Evolutionary conservation across 2,888 invertebrate genomes (phyloP), one percentile per base, ranked within the genome.

Genomic region (Thelaira solivaga): DNA sequence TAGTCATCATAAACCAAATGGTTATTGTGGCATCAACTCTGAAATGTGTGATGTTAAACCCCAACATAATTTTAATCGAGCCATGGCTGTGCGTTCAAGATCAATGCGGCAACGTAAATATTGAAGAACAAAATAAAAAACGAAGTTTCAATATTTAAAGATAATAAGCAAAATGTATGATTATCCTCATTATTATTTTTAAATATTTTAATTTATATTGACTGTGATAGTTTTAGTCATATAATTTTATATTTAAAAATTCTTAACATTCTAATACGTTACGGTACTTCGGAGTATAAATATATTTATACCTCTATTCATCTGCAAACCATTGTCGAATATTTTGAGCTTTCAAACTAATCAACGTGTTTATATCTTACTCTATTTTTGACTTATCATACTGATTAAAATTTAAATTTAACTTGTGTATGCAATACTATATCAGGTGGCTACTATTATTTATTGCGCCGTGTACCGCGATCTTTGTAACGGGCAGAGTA

Each of bases 41-140:
- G 77, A 80, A 6, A 20, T 55, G 5, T 91, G 90, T 73, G 92
- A 92, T 80, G 91, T 91, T 83, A 94, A 93, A 86, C 92, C 93
- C 5, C 95, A 95, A 83, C 92, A 96, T 31, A 95, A 96, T 86
- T 96, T 96, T 89, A 96, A 96, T 90, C 92, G 96, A 82, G 95
- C 96, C 11, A 94, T 96, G 94, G 95, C 96, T 13, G 96, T 96
- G 95, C 91, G 95, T 11, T 94, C 85, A 64, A 83, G 85, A 18
- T 80, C 83, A 22, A 80, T 73, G 18, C 77, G 77, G 18, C 84
- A 84, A 80, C 83, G 83, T 81, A 83, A 83, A 83, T 83, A 83
- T 78, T 83, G 80, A 80, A 69, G 8, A 22, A 22, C 36, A 43
- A 16, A 18, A 16, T 24, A 2, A 4, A 13, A 39, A 31, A 7